Conservation (phyloP, 2,888 invertebrate genomes). For the Diachrysia chrysitis region DNA sequence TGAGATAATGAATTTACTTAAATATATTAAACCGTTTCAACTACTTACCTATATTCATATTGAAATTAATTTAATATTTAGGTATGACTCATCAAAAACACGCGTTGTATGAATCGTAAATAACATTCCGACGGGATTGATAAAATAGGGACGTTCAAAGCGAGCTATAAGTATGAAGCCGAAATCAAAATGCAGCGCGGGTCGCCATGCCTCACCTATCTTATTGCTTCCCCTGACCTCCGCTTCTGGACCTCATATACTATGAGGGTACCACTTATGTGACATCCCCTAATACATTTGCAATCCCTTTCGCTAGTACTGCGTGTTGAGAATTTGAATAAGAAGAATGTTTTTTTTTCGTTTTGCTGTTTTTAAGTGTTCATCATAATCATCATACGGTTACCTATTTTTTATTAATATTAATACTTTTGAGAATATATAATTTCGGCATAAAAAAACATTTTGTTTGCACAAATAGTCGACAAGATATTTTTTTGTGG, state of each 20-base stretch:
- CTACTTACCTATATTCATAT: too few relatives aligned
- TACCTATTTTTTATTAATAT: too few relatives aligned
- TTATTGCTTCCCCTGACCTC: slow-evolving; percentile 42
- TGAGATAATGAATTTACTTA: too few relatives aligned
- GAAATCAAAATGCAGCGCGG: slow-evolving; percentile 44
- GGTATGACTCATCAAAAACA: background rate
- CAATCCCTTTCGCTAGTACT: slow-evolving; percentile 33
- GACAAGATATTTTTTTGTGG: too few relatives aligned
- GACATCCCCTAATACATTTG: slow-evolving; percentile 34
- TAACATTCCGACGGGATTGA: background rate
- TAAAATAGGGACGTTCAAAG: background rate
- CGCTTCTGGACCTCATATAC: slow-evolving; percentile 28
- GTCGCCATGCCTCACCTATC: slow-evolving; percentile 34
- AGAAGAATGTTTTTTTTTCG: background rate
- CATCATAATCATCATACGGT: too few relatives aligned
- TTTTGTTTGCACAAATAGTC: too few relatives aligned
- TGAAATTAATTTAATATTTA: background rate
- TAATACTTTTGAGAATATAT: too few relatives aligned
- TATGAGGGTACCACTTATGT: slow-evolving; percentile 13
- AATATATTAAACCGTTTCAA: too few relatives aligned
- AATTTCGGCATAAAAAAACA: too few relatives aligned
- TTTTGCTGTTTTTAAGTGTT: background rate
- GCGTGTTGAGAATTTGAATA: background rate
- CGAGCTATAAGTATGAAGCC: slow-evolving; percentile 4
- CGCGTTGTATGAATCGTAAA: background rate